phyloP scores from a whole-genome alignment of 2,888 invertebrate species.

The Macrophya alboannulata region DNA sequence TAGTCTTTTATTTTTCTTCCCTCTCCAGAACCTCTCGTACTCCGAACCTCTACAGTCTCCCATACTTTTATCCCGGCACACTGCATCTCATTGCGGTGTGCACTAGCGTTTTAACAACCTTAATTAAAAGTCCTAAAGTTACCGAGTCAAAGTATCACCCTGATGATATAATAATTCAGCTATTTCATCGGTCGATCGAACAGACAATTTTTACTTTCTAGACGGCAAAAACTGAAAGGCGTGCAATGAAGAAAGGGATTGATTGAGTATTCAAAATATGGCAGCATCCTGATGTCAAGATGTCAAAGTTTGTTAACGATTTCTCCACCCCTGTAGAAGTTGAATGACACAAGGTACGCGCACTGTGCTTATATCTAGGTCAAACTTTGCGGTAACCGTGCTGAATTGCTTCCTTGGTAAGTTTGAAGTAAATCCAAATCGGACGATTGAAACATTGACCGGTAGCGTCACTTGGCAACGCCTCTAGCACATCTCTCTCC shows the following conservation, averaged over 20 bases:
- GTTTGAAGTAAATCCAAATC: slow-evolving; percentile 44
- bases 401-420: slow-evolving; percentile 45
- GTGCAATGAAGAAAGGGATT: not conserved
- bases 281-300: not conserved
- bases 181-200: not conserved
- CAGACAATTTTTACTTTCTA: not conserved
- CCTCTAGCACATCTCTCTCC: not conserved
- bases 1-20: slow-evolving; percentile 70
- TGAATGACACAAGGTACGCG: slow-evolving; percentile 44
- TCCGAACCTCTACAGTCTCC: not conserved
- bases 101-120: slow-evolving; percentile 7
- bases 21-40: slow-evolving; percentile 28
- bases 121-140: slow-evolving; percentile 22
- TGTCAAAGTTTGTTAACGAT: slow-evolving; percentile 48
- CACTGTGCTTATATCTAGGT: slow-evolving; percentile 43
- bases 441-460: slow-evolving; percentile 41
- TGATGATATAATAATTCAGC: not conserved
- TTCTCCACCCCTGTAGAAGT: slow-evolving; percentile 9
- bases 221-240: not conserved
- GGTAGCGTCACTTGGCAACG: slow-evolving; percentile 29
- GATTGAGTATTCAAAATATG: not conserved
- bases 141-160: not conserved
- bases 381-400: slow-evolving; percentile 47
- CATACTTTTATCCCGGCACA: not conserved
- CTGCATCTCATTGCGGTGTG: slow-evolving; percentile 45